These are phyloP conservation scores for Rhynchophorus ferrugineus DNA, from an alignment of 1,140 invertebrate species.

Conservation along the genomic window DNA sequence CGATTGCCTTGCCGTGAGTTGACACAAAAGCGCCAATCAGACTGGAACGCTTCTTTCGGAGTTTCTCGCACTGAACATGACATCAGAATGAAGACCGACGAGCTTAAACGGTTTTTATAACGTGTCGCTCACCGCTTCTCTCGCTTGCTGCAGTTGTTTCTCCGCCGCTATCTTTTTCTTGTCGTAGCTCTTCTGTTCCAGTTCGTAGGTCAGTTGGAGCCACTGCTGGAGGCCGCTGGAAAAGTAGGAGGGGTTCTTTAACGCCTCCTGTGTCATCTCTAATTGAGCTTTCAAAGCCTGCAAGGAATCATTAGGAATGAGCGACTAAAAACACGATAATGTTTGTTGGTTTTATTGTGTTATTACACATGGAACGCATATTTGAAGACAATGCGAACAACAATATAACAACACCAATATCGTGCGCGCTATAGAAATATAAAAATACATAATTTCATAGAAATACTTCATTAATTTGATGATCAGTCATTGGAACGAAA, in stretches of 20 bases:
- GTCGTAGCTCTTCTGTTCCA: slow-evolving; percentile 82
- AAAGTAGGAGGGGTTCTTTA: slow-evolving; percentile 80
- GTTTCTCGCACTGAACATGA: slow-evolving; percentile 75
- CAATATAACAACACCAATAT: no score
- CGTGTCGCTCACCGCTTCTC: slow-evolving; percentile 66
- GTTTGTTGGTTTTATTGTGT: no score
- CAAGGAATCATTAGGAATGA: slow-evolving; percentile 10
- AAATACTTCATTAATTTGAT: no score
- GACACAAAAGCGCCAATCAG: slow-evolving; percentile 91
- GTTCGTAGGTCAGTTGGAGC: slow-evolving; percentile 90
- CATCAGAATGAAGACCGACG: background rate
- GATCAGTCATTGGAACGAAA: no score
- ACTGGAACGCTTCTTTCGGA: slow-evolving; percentile 84
- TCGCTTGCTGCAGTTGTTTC: slow-evolving; percentile 75
- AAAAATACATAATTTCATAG: no score
- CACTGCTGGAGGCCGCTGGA: slow-evolving; percentile 84
- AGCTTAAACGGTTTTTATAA: background rate
- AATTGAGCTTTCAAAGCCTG: slow-evolving; percentile 72
- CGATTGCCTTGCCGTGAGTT: slow-evolving; percentile 88
- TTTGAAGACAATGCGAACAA: no score
- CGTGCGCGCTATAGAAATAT: no score
- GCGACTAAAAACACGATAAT: no score
- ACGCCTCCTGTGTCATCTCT: slow-evolving; percentile 76
- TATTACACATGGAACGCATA: no score
- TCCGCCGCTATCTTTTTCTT: slow-evolving; percentile 80